Percentiles rank a stretch among this genome's conserved stretches.
Evolutionary conservation across 2,797 vertebrate species (phyloP).

Genomic region (Sarcophilus harrisii): DNA sequence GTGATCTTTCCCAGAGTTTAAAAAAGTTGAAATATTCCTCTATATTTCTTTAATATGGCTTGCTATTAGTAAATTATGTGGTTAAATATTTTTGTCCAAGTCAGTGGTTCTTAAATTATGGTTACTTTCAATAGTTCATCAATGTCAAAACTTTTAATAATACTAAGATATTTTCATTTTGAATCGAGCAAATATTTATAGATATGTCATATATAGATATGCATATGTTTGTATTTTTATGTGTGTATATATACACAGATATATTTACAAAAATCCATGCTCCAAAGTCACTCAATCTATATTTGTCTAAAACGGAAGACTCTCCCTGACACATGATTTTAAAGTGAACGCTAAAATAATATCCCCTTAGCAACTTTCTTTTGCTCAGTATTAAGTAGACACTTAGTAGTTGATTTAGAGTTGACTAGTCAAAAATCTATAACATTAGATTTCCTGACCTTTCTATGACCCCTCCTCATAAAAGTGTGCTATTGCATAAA

Average conservation of each 20-base stretch:
- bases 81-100: neutral
- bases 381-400: neutral
- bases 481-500: constrained; percentile 13
- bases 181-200: neutral
- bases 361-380: neutral
- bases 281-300: neutral
- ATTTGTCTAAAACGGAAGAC: constrained; percentile 16
- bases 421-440: neutral
- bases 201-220: neutral
- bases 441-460: too few relatives aligned
- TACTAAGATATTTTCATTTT: neutral
- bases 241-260: too few relatives aligned
- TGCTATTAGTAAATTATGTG: neutral
- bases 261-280: neutral
- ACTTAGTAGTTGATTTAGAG: neutral
- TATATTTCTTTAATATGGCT: neutral
- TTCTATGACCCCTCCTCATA: neutral
- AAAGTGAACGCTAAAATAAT: neutral
- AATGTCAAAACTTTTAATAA: neutral
- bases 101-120: neutral
- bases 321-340: neutral
- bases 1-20: neutral
- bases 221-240: too few relatives aligned
- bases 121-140: neutral
- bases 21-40: neutral